Percentiles rank a stretch among this genome's conserved stretches.
Conservation (phyloP, 1,140 invertebrate species). For the Brachionus rubens region DNA sequence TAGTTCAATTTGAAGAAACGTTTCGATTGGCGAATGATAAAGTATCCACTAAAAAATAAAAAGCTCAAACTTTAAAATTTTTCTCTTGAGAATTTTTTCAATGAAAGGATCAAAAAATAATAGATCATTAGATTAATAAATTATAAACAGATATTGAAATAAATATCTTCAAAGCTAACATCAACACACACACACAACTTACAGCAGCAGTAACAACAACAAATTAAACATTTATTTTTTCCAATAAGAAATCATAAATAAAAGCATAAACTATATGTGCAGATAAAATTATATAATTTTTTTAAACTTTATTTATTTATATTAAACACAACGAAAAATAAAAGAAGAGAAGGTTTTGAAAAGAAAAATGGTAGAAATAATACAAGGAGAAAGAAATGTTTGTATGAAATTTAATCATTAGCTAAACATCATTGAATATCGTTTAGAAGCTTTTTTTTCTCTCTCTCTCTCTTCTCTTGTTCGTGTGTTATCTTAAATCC, state of each 20-base stretch:
- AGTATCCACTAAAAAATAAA: not conserved
- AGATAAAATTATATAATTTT: too few relatives aligned
- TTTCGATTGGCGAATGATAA: too few relatives aligned
- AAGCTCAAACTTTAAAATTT: not conserved
- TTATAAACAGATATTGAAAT: conserved; percentile 37
- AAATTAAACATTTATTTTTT: not conserved
- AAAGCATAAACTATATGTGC: conserved; percentile 14
- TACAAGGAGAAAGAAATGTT: not conserved
- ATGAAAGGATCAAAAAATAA: not conserved
- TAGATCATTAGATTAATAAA: conserved; percentile 28
- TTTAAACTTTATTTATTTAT: not conserved
- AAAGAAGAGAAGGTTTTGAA: too few relatives aligned
- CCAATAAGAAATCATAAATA: conserved; percentile 1
- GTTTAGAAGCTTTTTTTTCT: not conserved
- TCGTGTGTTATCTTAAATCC: conserved; percentile 5
- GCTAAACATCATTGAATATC: conserved; percentile 11
- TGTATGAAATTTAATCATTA: conserved; percentile 1
- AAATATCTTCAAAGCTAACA: conserved; percentile 7
- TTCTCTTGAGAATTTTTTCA: conserved; percentile 8
- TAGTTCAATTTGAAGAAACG: too few relatives aligned
- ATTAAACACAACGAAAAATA: too few relatives aligned
- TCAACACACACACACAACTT: not conserved
- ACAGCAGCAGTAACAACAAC: too few relatives aligned
- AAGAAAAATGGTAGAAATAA: not conserved
- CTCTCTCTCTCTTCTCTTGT: not conserved